A percentile compares a stretch with the other conserved stretches of the same genome.
These are phyloP conservation scores for Latrodectus elegans DNA, from an alignment of 2,888 invertebrate species.

Conservation along the genomic window DNA sequence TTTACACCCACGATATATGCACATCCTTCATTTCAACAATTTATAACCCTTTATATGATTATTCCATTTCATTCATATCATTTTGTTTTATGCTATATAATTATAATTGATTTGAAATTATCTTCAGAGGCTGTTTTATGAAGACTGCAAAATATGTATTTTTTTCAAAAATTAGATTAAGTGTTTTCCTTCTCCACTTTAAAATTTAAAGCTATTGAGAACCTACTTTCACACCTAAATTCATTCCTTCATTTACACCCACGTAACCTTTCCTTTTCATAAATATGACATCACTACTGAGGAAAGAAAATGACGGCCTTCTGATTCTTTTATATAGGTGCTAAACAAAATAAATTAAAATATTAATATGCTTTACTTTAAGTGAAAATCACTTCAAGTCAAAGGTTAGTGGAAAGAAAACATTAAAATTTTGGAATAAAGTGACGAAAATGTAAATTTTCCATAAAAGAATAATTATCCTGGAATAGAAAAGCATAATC, in stretches of 20 bases:
- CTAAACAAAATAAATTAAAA: too few species aligned
- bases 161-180: background rate
- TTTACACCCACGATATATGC: too few species aligned
- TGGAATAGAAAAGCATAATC: slow-evolving; percentile 8
- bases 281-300: slow-evolving; percentile 43
- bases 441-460: slow-evolving; percentile 45
- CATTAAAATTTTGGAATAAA: slow-evolving; percentile 24
- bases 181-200: too few species aligned
- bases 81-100: too few species aligned
- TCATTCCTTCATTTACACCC: slow-evolving; percentile 12
- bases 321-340: background rate
- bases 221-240: too few species aligned
- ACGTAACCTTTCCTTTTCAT: slow-evolving; percentile 38
- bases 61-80: too few species aligned
- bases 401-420: slow-evolving; percentile 18
- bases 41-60: too few species aligned
- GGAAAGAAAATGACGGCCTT: slow-evolving; percentile 31
- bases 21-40: too few species aligned
- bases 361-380: slow-evolving; percentile 12
- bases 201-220: too few species aligned
- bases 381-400: slow-evolving; percentile 15
- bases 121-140: too few species aligned
- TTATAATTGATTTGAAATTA: too few species aligned
- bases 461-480: slow-evolving; percentile 7
- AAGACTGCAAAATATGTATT: background rate